Base-by-base conservation (phyloP, 2,113 vertebrate species). In the Phrynosoma blainvillii region DNA sequence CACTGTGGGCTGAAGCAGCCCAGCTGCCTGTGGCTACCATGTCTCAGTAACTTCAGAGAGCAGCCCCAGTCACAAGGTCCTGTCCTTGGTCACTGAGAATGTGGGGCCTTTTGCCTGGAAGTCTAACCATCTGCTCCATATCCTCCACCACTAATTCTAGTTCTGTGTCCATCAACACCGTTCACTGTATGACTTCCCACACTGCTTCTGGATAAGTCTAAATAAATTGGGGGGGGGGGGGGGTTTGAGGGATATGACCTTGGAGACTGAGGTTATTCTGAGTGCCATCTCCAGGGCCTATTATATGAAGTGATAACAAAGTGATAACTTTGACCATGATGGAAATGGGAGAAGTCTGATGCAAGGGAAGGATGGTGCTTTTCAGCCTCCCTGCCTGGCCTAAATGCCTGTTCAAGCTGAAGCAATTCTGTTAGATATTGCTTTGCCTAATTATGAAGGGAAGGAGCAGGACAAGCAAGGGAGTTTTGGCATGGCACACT, bases 381-480 rank as follows among this genome's bases (percentile, higher is more conserved):
- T 95, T 96, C 95, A 96, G 92, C 94, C 92, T 95, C 88, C 90
- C 93, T 82, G 95, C 92, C 95, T 96, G 95, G 91, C 95, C 95
- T 95, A 96, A 96, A 96, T 96, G 95, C 92, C 91, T 94, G 94
- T 14, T 95, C 92, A 94, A 93, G 95, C 95, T 96, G 95, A 96
- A 96, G 95, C 91, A 83, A 96, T 96, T 93, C 94, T 94, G 94
- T 96, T 96, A 96, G 94, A 96, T 93, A 93, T 94, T 95, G 94
- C 92, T 94, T 93, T 95, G 93, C 91, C 94, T 95, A 94, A 95
- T 96, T 95, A 95, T 94, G 93, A 96, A 93, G 94, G 94, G 18
- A 8, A 32, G 47, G 30, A 21, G 4, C 30, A 21, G 0, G 54
- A 59, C 59, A 62, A 4, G 82, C 27, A 65, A 86, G 70, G 78